Evolutionary conservation across 1,140 invertebrate species (phyloP).

Genomic region (Zaprionus lachaisei): DNA sequence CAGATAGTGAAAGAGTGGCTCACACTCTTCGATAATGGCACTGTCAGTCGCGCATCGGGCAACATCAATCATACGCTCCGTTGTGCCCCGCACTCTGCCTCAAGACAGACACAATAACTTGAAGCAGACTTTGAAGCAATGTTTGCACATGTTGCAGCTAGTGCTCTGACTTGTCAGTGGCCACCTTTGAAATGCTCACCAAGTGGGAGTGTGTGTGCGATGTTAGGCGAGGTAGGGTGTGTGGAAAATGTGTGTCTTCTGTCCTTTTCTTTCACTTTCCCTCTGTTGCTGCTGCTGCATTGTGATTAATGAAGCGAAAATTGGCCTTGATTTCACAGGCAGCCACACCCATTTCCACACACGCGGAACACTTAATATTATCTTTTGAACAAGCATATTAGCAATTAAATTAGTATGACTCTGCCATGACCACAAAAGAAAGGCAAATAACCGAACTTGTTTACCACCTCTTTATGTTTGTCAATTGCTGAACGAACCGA

Average conservation of each 20-base stretch:
- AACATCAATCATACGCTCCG: constrained; percentile 76
- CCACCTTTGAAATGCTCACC: constrained; percentile 24
- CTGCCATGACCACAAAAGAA: constrained; percentile 8
- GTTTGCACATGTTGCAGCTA: constrained; percentile 37
- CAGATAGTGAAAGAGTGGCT: constrained; percentile 3
- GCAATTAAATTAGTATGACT: constrained; percentile 41
- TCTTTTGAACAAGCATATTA: constrained; percentile 38
- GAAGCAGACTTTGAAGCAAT: constrained; percentile 30
- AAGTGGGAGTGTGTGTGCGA: neutral
- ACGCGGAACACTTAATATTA: neutral
- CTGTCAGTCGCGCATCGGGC: constrained; percentile 67
- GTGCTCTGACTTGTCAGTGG: constrained; percentile 23
- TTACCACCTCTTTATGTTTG: constrained; percentile 16
- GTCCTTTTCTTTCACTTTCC: constrained; percentile 17
- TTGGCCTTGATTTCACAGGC: constrained; percentile 48
- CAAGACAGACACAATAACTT: constrained; percentile 62
- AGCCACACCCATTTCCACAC: constrained; percentile 32
- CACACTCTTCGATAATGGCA: constrained; percentile 64
- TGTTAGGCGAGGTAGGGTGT: neutral
- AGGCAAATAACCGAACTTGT: constrained; percentile 26
- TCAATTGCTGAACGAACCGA: neutral
- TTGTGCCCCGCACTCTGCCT: constrained; percentile 45
- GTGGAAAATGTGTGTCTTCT: constrained; percentile 13
- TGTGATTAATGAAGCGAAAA: constrained; percentile 48
- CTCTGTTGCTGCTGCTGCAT: constrained; percentile 16